Base-by-base conservation (phyloP, 2,888 invertebrate genomes). In the Heterodera filipjevi region DNA sequence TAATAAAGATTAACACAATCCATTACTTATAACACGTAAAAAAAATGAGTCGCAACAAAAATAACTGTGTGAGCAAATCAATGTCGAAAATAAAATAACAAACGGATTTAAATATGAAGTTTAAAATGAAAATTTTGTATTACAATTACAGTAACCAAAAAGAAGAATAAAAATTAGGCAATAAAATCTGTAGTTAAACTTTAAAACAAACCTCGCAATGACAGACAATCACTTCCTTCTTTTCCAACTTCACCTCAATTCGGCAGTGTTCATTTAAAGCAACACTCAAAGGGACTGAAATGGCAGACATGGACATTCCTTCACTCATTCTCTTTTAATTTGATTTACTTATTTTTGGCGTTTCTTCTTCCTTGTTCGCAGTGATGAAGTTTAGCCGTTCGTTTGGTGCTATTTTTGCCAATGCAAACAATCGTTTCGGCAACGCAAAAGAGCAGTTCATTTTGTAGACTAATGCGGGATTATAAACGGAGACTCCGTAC, bases 391-490 rank as follows among this genome's bases (percentile, higher is more conserved):
- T 59, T 6, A 59, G 0, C 22, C 59, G 19, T n/a, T 59, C 59
- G 27, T 27, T 59, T 27, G 68, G 77, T n/a, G 77, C 71, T 49
- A 77, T 32, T 66, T 39, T 39, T 5, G 76, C 49, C 46, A 76
- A 33, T 0, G 66, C n/a, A n/a, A 76, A 59, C 77, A 77, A 44
- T 27, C 27, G 16, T 27, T 32, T n/a, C 39, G 77, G 71, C 49
- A 77, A 53, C 2, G 49, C 49, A 19, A 59, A 59, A 30, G 46
- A 72, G 35, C 77, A 77, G 39, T 77, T 77, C 19, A 71, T 27
- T 32, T 71, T 77, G 12, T 35, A 72, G n/a, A 72, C 72, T 73
- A 71, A 71, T 33, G 72, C 72, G 6, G 77, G 77, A 33, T 77
- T 72, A 44, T 72, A 77, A 32, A 77, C 72, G n/a, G 49, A 33